Evolutionary conservation across 2,888 invertebrate genomes (phyloP), one percentile per base, ranked within the genome.

Genomic region (Leistus spinibarbis): DNA sequence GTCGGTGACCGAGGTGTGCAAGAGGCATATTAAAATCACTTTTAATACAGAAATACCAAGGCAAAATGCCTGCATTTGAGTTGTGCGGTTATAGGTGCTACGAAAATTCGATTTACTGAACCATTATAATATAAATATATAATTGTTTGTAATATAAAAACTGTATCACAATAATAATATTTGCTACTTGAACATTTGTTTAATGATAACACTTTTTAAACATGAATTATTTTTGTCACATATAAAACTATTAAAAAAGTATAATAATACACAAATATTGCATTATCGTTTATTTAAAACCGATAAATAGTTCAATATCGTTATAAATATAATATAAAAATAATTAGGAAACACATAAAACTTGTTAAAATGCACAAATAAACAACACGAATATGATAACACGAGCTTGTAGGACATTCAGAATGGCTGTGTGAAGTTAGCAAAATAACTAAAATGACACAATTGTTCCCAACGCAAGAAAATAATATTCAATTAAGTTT

Each of bases 41-140:
- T 64, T 7, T 54, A 66, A 66, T 65, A 72, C 23, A 27, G 63
- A 56, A 57, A 65, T 64, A 65, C 53, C 60, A 69, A 69, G 54
- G 56, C 71, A 64, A 54, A 64, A 64, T 71, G 62, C 24, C 63
- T 64, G 71, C 72, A 72, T 72, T 72, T 71, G 71, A 71, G 62
- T 20, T 23, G n/a, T n/a, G n/a, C n/a, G n/a, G 13, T 19, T 23
- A 23, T n/a, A n/a, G 0, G 22, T 20, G 2, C 10, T 23, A 23
- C 9, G 23, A 64, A 64, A 64, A 64, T 23, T 16, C 64, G 23
- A 24, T 13, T 23, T 64, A 64, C 24, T 23, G 64, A 24, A 9
- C 64, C 64, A 64, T 64, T 64, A 64, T 63, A 20, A 63, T 40
- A 40, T 7, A 13, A 40, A 40, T 40, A 7, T 2, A 40, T 13